phyloP scores from a whole-genome alignment of 2,113 vertebrate genomes.

The Eidolon helvum region DNA sequence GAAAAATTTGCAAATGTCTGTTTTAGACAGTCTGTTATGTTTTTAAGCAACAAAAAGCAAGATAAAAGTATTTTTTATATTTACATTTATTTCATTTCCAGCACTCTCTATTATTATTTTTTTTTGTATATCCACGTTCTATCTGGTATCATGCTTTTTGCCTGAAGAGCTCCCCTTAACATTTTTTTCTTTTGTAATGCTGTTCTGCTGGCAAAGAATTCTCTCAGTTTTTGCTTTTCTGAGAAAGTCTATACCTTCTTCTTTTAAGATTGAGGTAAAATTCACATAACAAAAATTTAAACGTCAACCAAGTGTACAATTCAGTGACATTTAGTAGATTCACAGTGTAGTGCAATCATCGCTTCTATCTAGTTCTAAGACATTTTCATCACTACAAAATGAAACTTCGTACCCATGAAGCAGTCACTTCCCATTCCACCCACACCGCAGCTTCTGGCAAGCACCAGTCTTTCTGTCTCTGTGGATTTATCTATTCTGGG shows the following conservation, averaged over 20 bases:
- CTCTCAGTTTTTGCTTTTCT: not conserved
- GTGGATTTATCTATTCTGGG: not conserved
- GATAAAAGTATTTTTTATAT: not conserved
- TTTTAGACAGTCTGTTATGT: not conserved
- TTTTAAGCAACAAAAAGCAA: not conserved
- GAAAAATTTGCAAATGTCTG: not conserved
- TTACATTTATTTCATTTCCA: not conserved
- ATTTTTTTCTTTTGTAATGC: not conserved
- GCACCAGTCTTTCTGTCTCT: not conserved
- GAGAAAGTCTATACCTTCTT: not conserved
- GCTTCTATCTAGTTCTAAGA: not conserved
- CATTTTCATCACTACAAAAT: not conserved
- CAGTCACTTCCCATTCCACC: not conserved
- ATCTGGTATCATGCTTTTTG: not conserved
- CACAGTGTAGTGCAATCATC: not conserved
- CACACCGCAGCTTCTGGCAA: not conserved
- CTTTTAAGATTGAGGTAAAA: not conserved
- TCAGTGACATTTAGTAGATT: not conserved
- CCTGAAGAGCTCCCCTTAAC: not conserved
- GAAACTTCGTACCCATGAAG: not conserved
- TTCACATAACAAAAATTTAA: not conserved
- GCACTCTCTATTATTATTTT: not conserved
- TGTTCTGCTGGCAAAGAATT: not conserved
- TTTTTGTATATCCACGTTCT: not conserved
- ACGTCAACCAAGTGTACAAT: not conserved